Conservation (phyloP, 2,797 vertebrate species). For the Champsocephalus esox region DNA sequence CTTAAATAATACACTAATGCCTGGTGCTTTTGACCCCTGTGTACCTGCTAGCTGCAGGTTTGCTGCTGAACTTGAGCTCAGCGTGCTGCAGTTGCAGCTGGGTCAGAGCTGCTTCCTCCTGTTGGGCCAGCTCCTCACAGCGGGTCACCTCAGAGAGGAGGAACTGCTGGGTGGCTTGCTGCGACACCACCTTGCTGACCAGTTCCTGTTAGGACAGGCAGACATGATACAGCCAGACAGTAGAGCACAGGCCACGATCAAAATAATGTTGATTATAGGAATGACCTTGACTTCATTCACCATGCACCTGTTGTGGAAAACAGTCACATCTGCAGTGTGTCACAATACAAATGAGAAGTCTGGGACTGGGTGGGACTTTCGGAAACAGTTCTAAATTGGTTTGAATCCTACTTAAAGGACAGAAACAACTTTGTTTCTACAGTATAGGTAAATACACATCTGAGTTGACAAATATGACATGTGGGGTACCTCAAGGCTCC, state of each 20-base stretch:
- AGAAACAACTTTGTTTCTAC: too few species aligned
- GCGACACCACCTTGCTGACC: constrained; percentile 24
- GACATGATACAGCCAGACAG: background rate
- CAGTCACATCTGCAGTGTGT: background rate
- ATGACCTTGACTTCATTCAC: too few species aligned
- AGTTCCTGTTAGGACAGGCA: constrained; percentile 26
- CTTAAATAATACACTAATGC: too few species aligned
- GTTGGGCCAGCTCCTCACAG: constrained; percentile 13
- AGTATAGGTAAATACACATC: too few species aligned
- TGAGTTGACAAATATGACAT: too few species aligned
- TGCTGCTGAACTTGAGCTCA: constrained; percentile 31
- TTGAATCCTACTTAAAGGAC: too few species aligned
- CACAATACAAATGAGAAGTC: background rate
- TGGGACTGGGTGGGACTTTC: too few species aligned
- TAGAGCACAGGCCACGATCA: background rate
- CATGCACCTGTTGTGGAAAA: background rate
- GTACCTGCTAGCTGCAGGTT: constrained; percentile 17
- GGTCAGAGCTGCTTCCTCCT: constrained; percentile 14
- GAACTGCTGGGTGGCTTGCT: constrained; percentile 18
- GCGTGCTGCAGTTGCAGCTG: constrained; percentile 31
- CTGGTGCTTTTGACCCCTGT: too few species aligned
- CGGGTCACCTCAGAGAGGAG: constrained; percentile 22
- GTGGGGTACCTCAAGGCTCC: too few species aligned
- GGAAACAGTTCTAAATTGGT: too few species aligned
- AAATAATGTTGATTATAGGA: background rate